A percentile compares a stretch with the other conserved stretches of the same genome.
Conservation (phyloP, 2,113 vertebrate genomes). For the Oryctolagus cuniculus region mOryCun1.1 NC_091443.1:60895001-60895500, state of each 20-base stretch:
- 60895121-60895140: background rate
- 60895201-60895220: slow-evolving; percentile 13
- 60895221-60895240: slow-evolving; percentile 54
- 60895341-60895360: slow-evolving; percentile 26
- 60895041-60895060: background rate
- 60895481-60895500: slow-evolving; percentile 44
- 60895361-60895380: slow-evolving; percentile 52
- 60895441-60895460: slow-evolving; percentile 77
- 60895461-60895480: slow-evolving; percentile 74
- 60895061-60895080: slow-evolving; percentile 37
- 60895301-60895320: slow-evolving; percentile 43
- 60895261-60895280: slow-evolving; percentile 66
- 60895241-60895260: slow-evolving; percentile 45
- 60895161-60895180: background rate
- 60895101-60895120: background rate
- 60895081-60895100: background rate
- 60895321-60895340: slow-evolving; percentile 62
- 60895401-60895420: slow-evolving; percentile 60
- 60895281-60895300: slow-evolving; percentile 40
- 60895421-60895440: slow-evolving; percentile 76
- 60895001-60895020: background rate
- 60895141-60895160: slow-evolving; percentile 1
- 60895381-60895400: slow-evolving; percentile 67
- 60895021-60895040: background rate
- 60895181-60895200: background rate